Evolutionary conservation across 2,113 vertebrate genomes (phyloP).

Genomic region (Hippocampus barbouri): DNA sequence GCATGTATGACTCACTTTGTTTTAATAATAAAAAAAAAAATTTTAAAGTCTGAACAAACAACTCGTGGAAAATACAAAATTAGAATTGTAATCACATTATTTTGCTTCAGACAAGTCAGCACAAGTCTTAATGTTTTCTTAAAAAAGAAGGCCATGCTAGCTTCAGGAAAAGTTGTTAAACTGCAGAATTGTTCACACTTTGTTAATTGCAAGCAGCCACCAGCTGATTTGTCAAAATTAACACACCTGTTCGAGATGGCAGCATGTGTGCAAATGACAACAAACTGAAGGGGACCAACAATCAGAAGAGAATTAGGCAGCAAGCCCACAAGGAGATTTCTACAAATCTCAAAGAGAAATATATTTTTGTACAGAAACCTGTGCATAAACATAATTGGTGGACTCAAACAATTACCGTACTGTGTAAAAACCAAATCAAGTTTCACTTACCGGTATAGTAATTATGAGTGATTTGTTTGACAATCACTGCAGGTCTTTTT

Average conservation of each 20-base stretch:
- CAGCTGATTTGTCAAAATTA: not conserved
- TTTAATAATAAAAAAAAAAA: constrained; percentile 14
- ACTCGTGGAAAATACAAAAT: not conserved
- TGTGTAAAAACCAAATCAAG: not conserved
- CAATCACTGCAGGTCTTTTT: not conserved
- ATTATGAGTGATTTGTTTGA: not conserved
- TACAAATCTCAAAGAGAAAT: not conserved
- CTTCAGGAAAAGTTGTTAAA: not conserved
- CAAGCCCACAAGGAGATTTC: not conserved
- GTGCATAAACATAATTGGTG: not conserved
- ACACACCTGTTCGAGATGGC: not conserved
- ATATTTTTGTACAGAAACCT: not conserved
- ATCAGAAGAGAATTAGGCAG: not conserved
- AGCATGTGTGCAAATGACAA: not conserved
- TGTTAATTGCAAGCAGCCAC: not conserved
- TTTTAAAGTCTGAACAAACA: not conserved
- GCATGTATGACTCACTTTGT: constrained; percentile 13
- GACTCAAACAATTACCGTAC: not conserved
- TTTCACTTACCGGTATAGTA: not conserved
- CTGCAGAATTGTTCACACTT: not conserved
- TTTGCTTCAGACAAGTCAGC: not conserved
- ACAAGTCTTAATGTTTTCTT: not conserved
- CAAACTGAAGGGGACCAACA: not conserved
- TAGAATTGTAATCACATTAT: not conserved
- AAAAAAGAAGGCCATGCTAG: not conserved